Evolutionary conservation across 2,888 invertebrate species (phyloP).

Genomic region (Linnaemya tessellans): DNA sequence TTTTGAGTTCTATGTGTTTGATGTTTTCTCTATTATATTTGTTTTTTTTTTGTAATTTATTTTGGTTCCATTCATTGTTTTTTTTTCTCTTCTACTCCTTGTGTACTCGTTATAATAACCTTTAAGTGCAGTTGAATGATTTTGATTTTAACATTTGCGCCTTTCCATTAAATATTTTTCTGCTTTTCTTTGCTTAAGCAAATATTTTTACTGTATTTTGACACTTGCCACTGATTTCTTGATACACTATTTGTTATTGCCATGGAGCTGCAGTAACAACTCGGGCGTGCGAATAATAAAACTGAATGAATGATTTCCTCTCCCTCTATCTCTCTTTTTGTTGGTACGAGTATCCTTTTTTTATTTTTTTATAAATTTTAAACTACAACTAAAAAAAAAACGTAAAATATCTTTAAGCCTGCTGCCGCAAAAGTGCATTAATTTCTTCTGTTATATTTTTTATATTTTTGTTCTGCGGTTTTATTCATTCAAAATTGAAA

Average conservation of each 20-base stretch:
- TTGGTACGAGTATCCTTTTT: not conserved
- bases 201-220: conserved; percentile 43
- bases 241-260: conserved; percentile 31
- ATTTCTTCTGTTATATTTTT: conserved; percentile 29
- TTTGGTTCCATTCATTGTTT: not conserved
- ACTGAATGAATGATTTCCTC: conserved; percentile 31
- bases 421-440: conserved; percentile 50
- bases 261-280: conserved; percentile 53
- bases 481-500: conserved; percentile 56
- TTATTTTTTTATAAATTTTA: not conserved
- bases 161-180: conserved; percentile 31
- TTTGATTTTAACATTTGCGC: conserved; percentile 57
- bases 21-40: conserved; percentile 5
- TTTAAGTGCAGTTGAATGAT: conserved; percentile 67
- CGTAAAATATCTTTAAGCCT: conserved; percentile 48
- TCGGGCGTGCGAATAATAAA: conserved; percentile 59
- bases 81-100: not conserved
- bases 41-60: no score
- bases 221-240: conserved; percentile 56
- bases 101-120: conserved; percentile 50
- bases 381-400: conserved; percentile 6
- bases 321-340: not conserved
- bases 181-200: not conserved
- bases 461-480: conserved; percentile 44
- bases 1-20: conserved; percentile 14